A percentile compares a stretch with the other conserved stretches of the same genome.
phyloP scores from a whole-genome alignment of 2,113 vertebrate species.

The Sinocyclocheilus maitianheensis region DNA sequence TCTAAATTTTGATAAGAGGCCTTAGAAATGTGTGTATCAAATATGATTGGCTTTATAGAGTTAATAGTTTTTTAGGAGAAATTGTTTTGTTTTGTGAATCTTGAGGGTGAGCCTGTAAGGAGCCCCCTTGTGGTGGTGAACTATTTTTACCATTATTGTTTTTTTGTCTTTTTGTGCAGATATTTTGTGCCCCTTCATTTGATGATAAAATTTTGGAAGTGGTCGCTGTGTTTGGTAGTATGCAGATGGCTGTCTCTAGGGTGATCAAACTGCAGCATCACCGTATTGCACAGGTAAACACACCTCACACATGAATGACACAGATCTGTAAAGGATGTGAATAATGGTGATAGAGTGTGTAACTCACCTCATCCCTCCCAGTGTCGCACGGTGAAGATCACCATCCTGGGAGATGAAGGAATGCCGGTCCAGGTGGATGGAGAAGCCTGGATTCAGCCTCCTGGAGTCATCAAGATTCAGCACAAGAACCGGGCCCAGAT shows the following conservation, averaged over 20 bases:
- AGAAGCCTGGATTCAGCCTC: slow-evolving; percentile 97
- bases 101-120: not conserved
- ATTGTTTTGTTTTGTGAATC: not conserved
- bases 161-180: slow-evolving; percentile 73
- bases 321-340: not conserved
- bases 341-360: not conserved
- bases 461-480: slow-evolving; percentile 94
- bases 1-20: not conserved
- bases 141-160: not conserved
- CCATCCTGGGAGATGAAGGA: slow-evolving; percentile 95
- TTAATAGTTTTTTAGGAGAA: not conserved
- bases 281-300: slow-evolving; percentile 91
- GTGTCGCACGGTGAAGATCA: slow-evolving; percentile 98
- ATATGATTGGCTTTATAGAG: not conserved
- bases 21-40: not conserved
- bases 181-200: slow-evolving; percentile 95
- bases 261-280: slow-evolving; percentile 98
- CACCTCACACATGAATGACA: not conserved
- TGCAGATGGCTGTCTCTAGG: slow-evolving; percentile 98
- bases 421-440: slow-evolving; percentile 97
- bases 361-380: slow-evolving; percentile 39
- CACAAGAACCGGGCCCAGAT: slow-evolving; percentile 98
- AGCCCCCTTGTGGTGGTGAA: not conserved
- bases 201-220: slow-evolving; percentile 98
- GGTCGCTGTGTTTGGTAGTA: slow-evolving; percentile 95